Conservation (phyloP, 2,888 invertebrate genomes). For the Osedax fenrisi region DNA sequence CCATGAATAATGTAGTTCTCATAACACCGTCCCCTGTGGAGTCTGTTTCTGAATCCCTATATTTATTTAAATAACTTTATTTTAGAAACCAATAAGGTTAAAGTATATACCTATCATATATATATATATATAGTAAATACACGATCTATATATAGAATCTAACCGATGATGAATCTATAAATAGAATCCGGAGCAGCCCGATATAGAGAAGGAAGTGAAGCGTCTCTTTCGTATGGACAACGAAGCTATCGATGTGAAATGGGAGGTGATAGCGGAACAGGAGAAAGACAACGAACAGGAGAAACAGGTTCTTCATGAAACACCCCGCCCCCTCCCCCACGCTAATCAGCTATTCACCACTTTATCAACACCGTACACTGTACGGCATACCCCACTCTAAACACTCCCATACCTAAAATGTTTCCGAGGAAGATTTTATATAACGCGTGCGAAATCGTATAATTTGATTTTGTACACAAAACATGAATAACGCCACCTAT, state of each 20-base stretch:
- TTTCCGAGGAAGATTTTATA: too few species aligned
- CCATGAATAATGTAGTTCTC: too few species aligned
- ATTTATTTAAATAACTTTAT: background rate
- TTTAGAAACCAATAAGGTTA: background rate
- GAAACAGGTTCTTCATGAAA: conserved; percentile 31
- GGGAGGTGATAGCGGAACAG: conserved; percentile 42
- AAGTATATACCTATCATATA: background rate
- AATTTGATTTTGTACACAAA: too few species aligned
- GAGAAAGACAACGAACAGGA: conserved; percentile 11
- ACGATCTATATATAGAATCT: background rate
- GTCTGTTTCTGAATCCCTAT: background rate
- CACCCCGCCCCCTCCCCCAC: too few species aligned
- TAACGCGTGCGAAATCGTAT: too few species aligned
- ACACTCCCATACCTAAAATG: too few species aligned
- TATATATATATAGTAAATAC: too few species aligned
- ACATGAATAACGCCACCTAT: too few species aligned
- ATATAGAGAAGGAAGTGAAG: conserved; percentile 94
- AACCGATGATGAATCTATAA: background rate
- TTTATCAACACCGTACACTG: too few species aligned
- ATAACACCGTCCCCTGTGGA: too few species aligned
- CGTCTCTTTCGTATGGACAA: conserved; percentile 74
- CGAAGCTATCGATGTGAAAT: conserved; percentile 59
- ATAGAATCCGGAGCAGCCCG: conserved; percentile 82
- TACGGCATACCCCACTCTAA: too few species aligned
- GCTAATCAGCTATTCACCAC: too few species aligned